Conservation (phyloP, 2,113 vertebrate species). For the Varanus komodoensis region DNA sequence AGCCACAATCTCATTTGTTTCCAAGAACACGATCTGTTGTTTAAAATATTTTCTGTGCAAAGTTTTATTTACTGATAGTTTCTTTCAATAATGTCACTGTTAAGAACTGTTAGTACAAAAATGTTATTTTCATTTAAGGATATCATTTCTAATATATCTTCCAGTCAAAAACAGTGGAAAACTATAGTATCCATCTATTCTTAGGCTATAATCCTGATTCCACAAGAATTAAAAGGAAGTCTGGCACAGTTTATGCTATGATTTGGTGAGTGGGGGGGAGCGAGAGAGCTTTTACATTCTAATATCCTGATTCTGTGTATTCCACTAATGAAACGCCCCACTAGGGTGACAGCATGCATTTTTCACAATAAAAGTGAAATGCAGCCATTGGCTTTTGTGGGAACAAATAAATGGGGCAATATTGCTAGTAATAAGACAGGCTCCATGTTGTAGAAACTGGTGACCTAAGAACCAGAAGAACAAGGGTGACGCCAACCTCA, state of each 20-base stretch:
- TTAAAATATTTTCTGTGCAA: neutral
- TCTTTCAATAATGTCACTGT: neutral
- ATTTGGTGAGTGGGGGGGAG: too few relatives aligned
- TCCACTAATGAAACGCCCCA: neutral
- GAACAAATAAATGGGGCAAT: neutral
- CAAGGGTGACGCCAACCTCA: neutral
- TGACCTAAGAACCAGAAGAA: neutral
- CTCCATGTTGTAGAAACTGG: neutral
- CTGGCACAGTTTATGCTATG: neutral
- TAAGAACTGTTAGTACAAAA: neutral
- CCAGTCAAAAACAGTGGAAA: neutral
- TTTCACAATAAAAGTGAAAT: neutral
- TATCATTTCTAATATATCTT: constrained; percentile 28
- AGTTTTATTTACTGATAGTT: neutral
- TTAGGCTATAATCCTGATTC: neutral
- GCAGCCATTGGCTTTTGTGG: neutral
- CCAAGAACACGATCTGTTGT: neutral
- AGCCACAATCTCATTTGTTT: neutral
- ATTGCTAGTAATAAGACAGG: neutral
- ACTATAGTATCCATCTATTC: neutral
- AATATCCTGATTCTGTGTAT: neutral
- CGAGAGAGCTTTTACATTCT: neutral
- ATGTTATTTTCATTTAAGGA: neutral
- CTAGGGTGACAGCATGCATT: neutral
- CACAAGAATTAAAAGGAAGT: neutral